Base-by-base conservation (phyloP, 1,140 invertebrate species). In the Drosophila lini region DNA sequence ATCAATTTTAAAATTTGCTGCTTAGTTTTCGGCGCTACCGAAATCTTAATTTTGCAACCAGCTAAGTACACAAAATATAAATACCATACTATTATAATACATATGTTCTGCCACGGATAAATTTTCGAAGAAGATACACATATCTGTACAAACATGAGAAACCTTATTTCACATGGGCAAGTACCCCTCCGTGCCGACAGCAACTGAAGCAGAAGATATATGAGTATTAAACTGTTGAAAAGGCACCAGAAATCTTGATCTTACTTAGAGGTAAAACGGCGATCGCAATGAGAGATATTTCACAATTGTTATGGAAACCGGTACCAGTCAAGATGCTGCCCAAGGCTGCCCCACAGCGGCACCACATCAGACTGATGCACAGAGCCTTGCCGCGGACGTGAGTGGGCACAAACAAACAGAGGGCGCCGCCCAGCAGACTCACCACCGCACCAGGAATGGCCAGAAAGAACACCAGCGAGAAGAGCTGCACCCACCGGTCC, bases 321-420 rank as follows among this genome's bases (percentile, higher is more conserved):
- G 42, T 41, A 5, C 82, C 82, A 31, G 80, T 53, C 8, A 81
- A n/a, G 2, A 61, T 42, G 7, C 81, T 53, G 5, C 82, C 82
- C 3, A 85, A 22, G 0, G 68, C 75, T 3, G 82, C 82, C 1
- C 82, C 82, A 40, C 55, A 79, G 0, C 82, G 70, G 8, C 67
- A 50, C 82, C 82, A 86, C 82, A 86, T 86, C 36, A 86, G 32
- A 25, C 82, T 69, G 2, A 86, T 86, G 32, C 82, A 86, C 15
- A 86, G 6, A 0, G 82, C 82, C 44, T 86, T 86, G 11, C 41
- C 82, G 1, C 82, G 78, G 3, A 85, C 8, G 16, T 61, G 61
- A 4, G 82, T 86, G 42, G 82, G 82, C 8, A 86, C 63, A 50
- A 81, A 79, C 4, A 61, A 50, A 1, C 84, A 68, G 0, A 86